Evolutionary conservation across 2,888 invertebrate species (phyloP).

Genomic region (Apeira syringaria): DNA sequence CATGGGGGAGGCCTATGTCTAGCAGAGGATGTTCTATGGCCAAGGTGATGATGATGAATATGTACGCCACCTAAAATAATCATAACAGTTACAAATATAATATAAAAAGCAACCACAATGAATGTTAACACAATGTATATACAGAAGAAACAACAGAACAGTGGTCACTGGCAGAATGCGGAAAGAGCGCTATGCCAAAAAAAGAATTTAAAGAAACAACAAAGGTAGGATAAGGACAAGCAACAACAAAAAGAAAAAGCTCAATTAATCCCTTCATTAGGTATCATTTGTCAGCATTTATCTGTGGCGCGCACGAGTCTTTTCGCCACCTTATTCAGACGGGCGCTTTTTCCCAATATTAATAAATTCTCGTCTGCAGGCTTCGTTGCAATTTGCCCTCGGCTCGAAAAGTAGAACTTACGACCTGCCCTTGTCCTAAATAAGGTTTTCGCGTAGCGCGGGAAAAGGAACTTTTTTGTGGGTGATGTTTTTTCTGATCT

Average conservation of each 20-base stretch:
- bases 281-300: constrained; percentile 27
- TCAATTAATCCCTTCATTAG: constrained; percentile 8
- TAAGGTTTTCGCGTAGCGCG: constrained; percentile 43
- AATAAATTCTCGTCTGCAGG: constrained; percentile 81
- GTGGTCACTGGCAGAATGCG: no score
- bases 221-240: background rate
- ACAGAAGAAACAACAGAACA: no score
- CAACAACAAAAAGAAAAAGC: background rate
- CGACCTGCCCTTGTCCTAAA: constrained; percentile 68
- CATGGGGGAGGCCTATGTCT: no score
- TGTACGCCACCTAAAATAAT: no score
- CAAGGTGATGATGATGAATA: no score
- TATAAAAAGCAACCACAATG: no score
- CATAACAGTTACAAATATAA: no score
- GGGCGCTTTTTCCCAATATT: constrained; percentile 69
- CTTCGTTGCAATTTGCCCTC: constrained; percentile 77
- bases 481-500: background rate
- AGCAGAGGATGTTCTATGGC: no score
- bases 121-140: no score
- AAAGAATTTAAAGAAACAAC: background rate
- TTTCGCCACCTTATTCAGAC: constrained; percentile 67
- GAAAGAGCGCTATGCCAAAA: no score
- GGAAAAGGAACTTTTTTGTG: constrained; percentile 7
- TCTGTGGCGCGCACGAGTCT: constrained; percentile 47
- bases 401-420: constrained; percentile 72